These are phyloP conservation scores for Sterna hirundo DNA, from an alignment of 2,113 vertebrate genomes.

Conservation along the genomic window DNA sequence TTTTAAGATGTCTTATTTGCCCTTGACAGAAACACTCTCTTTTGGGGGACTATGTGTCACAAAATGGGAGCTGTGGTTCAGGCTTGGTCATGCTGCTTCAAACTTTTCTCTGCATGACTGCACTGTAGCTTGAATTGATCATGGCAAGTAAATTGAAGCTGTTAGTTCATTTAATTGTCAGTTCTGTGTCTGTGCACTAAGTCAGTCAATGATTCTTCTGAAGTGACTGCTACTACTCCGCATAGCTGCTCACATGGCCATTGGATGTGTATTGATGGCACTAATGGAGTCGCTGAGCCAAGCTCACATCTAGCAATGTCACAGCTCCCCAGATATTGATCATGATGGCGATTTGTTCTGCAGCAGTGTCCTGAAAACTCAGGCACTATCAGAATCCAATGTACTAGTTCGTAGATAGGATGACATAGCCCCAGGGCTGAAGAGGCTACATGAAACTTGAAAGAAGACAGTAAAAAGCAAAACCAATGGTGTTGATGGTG, in stretches of 20 bases:
- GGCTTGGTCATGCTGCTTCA: not conserved
- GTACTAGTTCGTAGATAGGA: not conserved
- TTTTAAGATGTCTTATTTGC: not conserved
- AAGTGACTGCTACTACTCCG: not conserved
- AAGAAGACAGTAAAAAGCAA: not conserved
- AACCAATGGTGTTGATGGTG: not conserved
- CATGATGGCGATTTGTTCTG: not conserved
- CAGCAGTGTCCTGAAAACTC: not conserved
- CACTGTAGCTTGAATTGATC: conserved; percentile 12
- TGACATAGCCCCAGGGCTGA: not conserved
- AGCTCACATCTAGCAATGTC: not conserved
- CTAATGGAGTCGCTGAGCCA: conserved; percentile 27
- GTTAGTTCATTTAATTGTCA: conserved; percentile 42
- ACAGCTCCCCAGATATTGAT: not conserved
- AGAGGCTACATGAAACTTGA: not conserved
- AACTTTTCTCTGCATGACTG: not conserved
- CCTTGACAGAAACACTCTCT: not conserved
- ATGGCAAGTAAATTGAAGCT: not conserved
- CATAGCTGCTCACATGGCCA: not conserved
- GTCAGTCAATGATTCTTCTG: conserved; percentile 39
- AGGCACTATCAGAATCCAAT: not conserved
- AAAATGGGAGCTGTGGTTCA: not conserved
- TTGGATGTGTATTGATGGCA: not conserved
- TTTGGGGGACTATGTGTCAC: not conserved
- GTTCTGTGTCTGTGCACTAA: conserved; percentile 13